These are phyloP conservation scores for Macrosteles quadrilineatus DNA, from an alignment of 1,140 invertebrate species.

Conservation along the genomic window DNA sequence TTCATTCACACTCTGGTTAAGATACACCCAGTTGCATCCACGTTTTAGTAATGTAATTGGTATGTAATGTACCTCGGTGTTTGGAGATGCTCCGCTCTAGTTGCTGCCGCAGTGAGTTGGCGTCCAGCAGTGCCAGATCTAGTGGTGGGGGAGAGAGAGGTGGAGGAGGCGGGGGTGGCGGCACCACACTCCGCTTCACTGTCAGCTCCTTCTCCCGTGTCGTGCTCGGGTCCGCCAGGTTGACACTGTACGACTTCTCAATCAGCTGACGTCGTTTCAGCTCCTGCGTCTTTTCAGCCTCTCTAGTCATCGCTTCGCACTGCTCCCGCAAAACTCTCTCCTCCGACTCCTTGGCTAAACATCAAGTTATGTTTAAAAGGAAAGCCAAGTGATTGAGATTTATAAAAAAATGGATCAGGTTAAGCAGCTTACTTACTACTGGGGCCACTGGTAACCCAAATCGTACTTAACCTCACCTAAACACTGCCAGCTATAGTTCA, in stretches of 20 bases:
- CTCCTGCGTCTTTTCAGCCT: conserved; percentile 36
- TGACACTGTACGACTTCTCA: conserved; percentile 39
- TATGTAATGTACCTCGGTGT: conserved; percentile 35
- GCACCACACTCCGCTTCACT: conserved; percentile 21
- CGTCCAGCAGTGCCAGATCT: background rate
- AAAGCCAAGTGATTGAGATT: background rate
- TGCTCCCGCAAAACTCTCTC: conserved; percentile 40
- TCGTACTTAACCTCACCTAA: too few species aligned
- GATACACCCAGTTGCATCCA: background rate
- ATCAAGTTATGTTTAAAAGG: too few species aligned
- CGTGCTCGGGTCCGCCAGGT: conserved; percentile 12
- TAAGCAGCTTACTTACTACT: too few species aligned
- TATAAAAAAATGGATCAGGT: too few species aligned
- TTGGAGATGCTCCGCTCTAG: conserved; percentile 22
- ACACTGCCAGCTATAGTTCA: too few species aligned
- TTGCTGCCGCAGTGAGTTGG: conserved; percentile 22
- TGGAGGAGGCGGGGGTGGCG: conserved; percentile 25
- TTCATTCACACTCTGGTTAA: background rate
- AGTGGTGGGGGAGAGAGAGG: background rate
- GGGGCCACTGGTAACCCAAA: too few species aligned
- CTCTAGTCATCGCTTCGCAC: conserved; percentile 40
- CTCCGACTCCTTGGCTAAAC: conserved; percentile 40
- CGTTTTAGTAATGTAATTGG: too few species aligned
- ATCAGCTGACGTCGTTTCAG: conserved; percentile 36
- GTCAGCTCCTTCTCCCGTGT: conserved; percentile 30